Evolutionary conservation across 2,797 vertebrate species (phyloP), one percentile per base, ranked within the genome.

Genomic region (Ceryle rudis): DNA sequence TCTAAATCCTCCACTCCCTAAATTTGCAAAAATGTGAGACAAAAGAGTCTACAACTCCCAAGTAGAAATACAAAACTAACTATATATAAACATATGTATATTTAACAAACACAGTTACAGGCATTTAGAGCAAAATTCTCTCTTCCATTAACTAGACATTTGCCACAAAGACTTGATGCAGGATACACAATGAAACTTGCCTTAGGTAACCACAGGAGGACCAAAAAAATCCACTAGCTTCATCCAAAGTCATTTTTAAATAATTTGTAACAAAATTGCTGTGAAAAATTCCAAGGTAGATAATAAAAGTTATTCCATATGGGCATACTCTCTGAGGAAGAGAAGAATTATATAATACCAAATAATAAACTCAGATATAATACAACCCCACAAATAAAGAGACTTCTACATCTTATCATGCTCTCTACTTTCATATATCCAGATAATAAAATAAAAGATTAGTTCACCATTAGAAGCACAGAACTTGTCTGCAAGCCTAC

Each of bases 161-260:
- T 81, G 39, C 15, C 58, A 94, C 46, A 46, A 94, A 86, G 73
- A 84, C 80, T 70, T 77, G 39, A 87, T 77, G 60, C 25, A 81
- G 67, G 60, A 92, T 77, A 73, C 11, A 37, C 5, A 16, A 62
- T 3, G 11, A 94, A 97, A 95, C 42, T 92, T 95, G 91, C 91
- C 91, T 92, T 91, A 95, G 93, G 93, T 95, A 93, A 62, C 60
- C 93, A 96, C 94, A 95, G 55, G 91, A 97, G 86, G 71, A 91
- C 91, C 29, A 85, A 71, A 95, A 91, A 89, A 89, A 66, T 72
- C 20, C 79, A 92, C 54, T 72, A 97, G 21, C 55, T 86, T 91
- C 46, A 87, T 91, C 71, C 46, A 93, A 85, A 91, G 96, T 95
- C 46, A 97, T 87, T 93, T 93, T 95, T 95, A 97, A 96, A 62